These are phyloP conservation scores for Channa argus DNA, from an alignment of 2,113 vertebrate species.

Conservation along the genomic window DNA sequence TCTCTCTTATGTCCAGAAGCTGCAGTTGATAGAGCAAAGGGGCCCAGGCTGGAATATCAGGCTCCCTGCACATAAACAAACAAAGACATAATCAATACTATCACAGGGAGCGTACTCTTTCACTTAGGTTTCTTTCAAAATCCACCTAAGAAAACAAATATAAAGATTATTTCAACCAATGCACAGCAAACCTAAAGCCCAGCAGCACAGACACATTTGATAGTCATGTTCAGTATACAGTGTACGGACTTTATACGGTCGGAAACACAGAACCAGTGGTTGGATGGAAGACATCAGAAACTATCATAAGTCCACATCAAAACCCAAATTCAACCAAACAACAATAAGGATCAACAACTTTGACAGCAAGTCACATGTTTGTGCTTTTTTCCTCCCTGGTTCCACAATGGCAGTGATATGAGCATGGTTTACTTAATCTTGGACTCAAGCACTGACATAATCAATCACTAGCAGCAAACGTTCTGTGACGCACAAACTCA, in stretches of 20 bases:
- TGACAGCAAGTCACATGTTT: too few relatives aligned
- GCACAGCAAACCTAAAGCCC: too few relatives aligned
- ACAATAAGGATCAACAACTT: too few relatives aligned
- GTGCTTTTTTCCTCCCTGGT: too few relatives aligned
- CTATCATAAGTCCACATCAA: too few relatives aligned
- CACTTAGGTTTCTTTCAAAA: too few relatives aligned
- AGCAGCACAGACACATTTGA: too few relatives aligned
- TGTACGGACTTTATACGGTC: too few relatives aligned
- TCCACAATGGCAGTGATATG: neutral
- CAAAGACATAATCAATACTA: constrained; percentile 1
- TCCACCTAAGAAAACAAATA: neutral
- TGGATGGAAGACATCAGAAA: too few relatives aligned
- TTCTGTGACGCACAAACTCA: neutral
- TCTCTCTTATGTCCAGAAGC: constrained; percentile 83
- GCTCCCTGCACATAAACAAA: constrained; percentile 73
- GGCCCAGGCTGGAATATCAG: constrained; percentile 86
- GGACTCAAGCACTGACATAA: neutral
- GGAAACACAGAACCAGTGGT: too few relatives aligned
- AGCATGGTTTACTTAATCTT: neutral
- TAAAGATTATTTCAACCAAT: neutral
- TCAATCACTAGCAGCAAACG: neutral
- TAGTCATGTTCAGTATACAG: too few relatives aligned
- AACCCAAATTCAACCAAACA: too few relatives aligned
- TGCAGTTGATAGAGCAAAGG: constrained; percentile 87
- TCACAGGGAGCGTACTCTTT: neutral